Percentiles rank a stretch among this genome's conserved stretches.
Evolutionary conservation across 2,113 vertebrate species (phyloP).

Genomic region (Leucosticte australis): DNA sequence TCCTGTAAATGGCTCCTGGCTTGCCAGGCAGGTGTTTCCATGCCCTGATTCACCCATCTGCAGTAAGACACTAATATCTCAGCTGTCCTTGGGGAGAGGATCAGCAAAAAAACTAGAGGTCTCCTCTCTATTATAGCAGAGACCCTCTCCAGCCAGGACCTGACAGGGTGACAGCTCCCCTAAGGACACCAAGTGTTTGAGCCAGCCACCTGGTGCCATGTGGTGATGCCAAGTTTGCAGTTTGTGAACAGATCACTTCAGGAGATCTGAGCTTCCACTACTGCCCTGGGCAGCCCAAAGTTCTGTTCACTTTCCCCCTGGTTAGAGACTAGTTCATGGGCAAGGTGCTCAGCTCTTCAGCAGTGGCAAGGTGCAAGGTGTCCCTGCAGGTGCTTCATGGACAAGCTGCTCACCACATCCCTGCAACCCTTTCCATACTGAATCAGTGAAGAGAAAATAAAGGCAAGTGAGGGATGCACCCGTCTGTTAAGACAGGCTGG

Average conservation of each 20-base stretch:
- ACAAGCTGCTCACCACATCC: not conserved
- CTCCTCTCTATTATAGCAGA: rapidly evolving
- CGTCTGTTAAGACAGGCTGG: not conserved
- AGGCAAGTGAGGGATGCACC: not conserved
- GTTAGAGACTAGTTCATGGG: not conserved
- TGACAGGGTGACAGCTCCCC: not conserved
- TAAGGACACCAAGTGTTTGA: not conserved
- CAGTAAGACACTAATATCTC: not conserved
- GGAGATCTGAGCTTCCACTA: not conserved
- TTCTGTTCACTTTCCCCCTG: not conserved
- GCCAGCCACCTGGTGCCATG: not conserved
- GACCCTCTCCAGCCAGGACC: not conserved
- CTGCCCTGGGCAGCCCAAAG: not conserved
- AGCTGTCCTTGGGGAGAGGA: not conserved
- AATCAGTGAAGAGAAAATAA: not conserved
- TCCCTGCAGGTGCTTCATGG: not conserved
- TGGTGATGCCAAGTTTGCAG: not conserved
- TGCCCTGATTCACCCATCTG: not conserved
- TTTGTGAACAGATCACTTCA: not conserved
- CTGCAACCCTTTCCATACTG: not conserved
- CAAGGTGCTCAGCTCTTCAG: not conserved
- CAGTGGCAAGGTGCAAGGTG: not conserved
- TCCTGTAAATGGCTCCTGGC: not conserved
- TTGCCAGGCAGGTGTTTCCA: not conserved
- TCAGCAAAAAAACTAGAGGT: not conserved